Base-by-base conservation (phyloP, 1,140 invertebrate genomes). In the Homalodisca vitripennis region DNA sequence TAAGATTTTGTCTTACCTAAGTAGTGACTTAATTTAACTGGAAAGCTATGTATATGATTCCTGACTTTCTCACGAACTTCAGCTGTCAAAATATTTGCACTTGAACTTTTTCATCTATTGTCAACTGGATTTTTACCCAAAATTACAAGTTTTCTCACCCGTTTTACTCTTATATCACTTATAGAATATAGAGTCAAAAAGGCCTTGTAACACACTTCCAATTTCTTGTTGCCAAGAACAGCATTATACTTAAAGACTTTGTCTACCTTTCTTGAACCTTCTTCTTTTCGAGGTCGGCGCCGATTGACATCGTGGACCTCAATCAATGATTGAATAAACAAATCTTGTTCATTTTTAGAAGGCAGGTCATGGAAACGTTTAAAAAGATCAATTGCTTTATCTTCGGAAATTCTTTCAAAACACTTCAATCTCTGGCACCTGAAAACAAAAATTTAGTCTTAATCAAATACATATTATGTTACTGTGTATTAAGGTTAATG, bases 1-100 rank as follows among this genome's bases (percentile, higher is more conserved):
- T 76, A 78, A n/a, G 55, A 60, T 71, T 73, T 70, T 60, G 71
- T 64, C 74, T 74, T 77, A 24, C 48, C 48, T 14, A 26, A 30
- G 34, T 70, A 70, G 3, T 22, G 12, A 17, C 10, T 14, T 3
- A 17, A 14, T 27, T 68, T 27, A 2, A 27, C 29, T 17, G 69
- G 69, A 53, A 70, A 70, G 26, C 48, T 55, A 26, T 29, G 26
- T 20, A 70, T 70, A 32, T 69, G 47, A 22, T 68, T 66, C 22
- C 48, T 31, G 24, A 70, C 69, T 53, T 53, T 48, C 24, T 55
- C 65, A 30, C 57, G 27, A 22, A 47, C 32, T 26, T 46, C 26
- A 10, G 32, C 27, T 46, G 67, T 31, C 48, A 70, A 47, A 22
- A 51, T 68, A 24, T 70, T 70, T 29, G 46, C 65, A 55, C 66